Evolutionary conservation across 2,797 vertebrate genomes (phyloP), one percentile per base, ranked within the genome.

Genomic region (Catostomus latipinnis): DNA sequence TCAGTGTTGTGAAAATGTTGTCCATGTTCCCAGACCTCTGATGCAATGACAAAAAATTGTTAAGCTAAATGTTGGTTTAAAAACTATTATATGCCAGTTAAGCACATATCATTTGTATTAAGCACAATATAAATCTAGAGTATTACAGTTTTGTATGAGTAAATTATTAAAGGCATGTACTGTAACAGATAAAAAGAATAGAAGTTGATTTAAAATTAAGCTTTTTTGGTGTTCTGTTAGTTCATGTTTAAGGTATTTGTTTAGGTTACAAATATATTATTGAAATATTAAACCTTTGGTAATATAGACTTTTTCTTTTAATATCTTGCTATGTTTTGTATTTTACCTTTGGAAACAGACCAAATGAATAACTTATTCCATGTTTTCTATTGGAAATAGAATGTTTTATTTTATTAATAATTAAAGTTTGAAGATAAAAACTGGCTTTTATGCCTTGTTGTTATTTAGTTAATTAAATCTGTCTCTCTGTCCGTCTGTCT

Each of bases 271-370:
- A 71, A 54, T 82, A 75, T 60, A 67, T 56, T 76, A 74, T 74
- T 73, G 18, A 63, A 34, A 69, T 70, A 53, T 58, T 73, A 62
- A 78, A 43, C 66, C 62, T 84, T 82, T 86, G 34, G 71, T 86
- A 84, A 82, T 71, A 78, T 82, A 82, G 58, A 81, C 71, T 50
- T 81, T 81, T 70, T 80, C 16, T 49, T 70, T 81, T 84, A 34
- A 82, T 86, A 86, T 60, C 80, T 84, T 78, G 74, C 80, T 80
- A 83, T 83, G 80, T 86, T 86, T 86, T 86, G 85, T 84, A 86
- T 82, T 84, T 81, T 78, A 71, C 74, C 79, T 80, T 84, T 81
- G 76, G 48, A 74, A 85, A 81, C 70, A 74, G 49, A 71, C 79
- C 48, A 83, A 82, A 79, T 69, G 56, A 72, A 73, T 78, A 72